These are phyloP conservation scores for Pluvianellus socialis DNA, from an alignment of 2,113 vertebrate species.

Conservation along the genomic window DNA sequence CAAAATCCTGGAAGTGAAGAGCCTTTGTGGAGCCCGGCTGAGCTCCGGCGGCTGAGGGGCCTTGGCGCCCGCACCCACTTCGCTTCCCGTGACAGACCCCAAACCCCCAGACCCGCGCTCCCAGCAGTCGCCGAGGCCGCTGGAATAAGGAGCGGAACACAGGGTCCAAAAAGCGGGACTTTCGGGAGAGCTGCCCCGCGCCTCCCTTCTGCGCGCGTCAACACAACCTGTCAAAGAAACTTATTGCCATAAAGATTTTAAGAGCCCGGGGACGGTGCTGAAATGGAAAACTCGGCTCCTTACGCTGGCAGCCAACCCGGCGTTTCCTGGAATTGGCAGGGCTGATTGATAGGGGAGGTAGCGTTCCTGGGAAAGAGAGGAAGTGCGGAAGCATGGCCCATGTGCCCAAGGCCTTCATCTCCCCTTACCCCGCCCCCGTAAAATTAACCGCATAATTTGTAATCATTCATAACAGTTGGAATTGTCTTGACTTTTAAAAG, in stretches of 20 bases:
- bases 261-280: neutral
- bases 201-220: neutral
- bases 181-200: neutral
- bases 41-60: neutral
- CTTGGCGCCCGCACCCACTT: neutral
- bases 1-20: neutral
- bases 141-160: neutral
- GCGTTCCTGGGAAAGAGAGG: neutral
- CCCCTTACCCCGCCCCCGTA: neutral
- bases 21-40: neutral
- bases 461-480: constrained; percentile 19
- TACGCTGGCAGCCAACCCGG: rapidly evolving
- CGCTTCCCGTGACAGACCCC: neutral
- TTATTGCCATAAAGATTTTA: neutral
- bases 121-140: neutral
- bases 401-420: neutral
- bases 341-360: neutral
- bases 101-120: neutral
- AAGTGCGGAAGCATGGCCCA: neutral
- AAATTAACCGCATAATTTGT: constrained; percentile 28
- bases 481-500: constrained; percentile 43
- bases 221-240: neutral
- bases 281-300: neutral
- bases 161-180: neutral
- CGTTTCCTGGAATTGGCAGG: neutral